These are phyloP conservation scores for Macroglossus sobrinus DNA, from an alignment of 2,113 vertebrate species.

Conservation along the genomic window DNA sequence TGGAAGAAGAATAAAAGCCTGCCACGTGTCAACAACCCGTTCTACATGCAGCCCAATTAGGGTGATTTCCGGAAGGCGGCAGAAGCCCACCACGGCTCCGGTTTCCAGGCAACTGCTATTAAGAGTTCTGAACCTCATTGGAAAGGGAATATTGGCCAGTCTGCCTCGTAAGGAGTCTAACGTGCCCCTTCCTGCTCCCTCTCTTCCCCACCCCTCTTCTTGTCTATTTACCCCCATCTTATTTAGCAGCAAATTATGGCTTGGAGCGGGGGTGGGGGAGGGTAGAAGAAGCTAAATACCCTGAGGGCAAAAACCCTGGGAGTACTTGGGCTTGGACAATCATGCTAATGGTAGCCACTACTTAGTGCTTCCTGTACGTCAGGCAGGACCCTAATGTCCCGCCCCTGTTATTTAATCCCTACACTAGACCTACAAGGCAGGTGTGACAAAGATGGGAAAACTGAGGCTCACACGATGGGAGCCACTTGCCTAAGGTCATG, in stretches of 20 bases:
- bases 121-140: background rate
- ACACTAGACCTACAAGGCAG: background rate
- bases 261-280: background rate
- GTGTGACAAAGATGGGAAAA: background rate
- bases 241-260: background rate
- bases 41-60: slow-evolving; percentile 59
- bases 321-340: background rate
- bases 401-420: background rate
- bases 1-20: slow-evolving; percentile 11
- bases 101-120: slow-evolving; percentile 68
- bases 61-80: slow-evolving; percentile 42
- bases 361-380: background rate
- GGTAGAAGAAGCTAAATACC: background rate
- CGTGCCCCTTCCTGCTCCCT: background rate
- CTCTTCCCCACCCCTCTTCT: accelerated
- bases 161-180: background rate
- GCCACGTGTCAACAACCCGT: slow-evolving; percentile 6
- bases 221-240: background rate
- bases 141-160: background rate
- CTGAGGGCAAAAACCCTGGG: background rate
- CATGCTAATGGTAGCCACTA: accelerated
- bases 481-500: background rate
- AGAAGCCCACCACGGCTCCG: background rate
- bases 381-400: background rate
- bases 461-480: background rate